Base-by-base conservation (phyloP, 2,888 invertebrate species). In the Mimumesa dahlbomi region DNA sequence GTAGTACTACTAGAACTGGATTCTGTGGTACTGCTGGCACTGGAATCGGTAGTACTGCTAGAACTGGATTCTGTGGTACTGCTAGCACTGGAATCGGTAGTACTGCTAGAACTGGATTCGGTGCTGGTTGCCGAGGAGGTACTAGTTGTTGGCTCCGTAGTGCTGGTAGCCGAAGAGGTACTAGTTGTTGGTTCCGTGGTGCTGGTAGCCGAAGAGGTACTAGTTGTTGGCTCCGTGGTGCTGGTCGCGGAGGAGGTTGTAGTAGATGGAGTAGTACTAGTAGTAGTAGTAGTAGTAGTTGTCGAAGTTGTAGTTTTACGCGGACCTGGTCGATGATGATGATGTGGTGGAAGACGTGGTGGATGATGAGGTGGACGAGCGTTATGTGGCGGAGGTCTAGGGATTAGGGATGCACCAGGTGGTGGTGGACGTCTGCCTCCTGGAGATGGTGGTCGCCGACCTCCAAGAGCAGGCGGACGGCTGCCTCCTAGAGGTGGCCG, bases 221-320 rank as follows among this genome's bases (percentile, higher is more conserved):
- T 29, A 6, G 29, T 29, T 6, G 29, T 6, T 29, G 29, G 0
- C 0, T 6, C 11, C 0, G 42, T 25, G 3, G 50, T 52, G 19
- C 25, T 49, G 14, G 65, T 50, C 3, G 52, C 25, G 4, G 49
- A 9, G 9, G 25, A 14, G 6, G 43, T 11, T 11, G 14, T 52
- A 18, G 50, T 61, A 11, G 52, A 38, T 2, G 50, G 5, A 11
- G 52, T 53, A 31, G 43, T 36, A 25, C 22, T 9, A 16, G 57
- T 49, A 13, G 25, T 54, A n/a, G 42, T 43, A 43, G 4, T 43
- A 6, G 40, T 31, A 40, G 40, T 18, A 34, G 59, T 31, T 34
- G 40, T 46, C n/a, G 34, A 2, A 34, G 25, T 11, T 21, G 22
- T 25, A 19, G 45, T 46, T 34, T 7, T 34, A n/a, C n/a, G n/a